Conservation (phyloP, 1,140 invertebrate species). For the Drosophila punjabiensis region DNA sequence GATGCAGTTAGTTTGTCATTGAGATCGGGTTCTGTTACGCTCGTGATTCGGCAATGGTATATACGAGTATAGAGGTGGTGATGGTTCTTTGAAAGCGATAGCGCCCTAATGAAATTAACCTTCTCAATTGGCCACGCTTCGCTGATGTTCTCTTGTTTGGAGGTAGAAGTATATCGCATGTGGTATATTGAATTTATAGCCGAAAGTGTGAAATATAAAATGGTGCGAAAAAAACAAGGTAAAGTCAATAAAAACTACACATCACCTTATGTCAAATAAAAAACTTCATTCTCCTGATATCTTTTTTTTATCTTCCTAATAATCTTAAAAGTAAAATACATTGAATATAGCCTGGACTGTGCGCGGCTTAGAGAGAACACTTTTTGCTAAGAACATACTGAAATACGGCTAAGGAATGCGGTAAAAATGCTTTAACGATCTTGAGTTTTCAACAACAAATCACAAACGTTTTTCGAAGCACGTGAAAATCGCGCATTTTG, state of each 20-base stretch:
- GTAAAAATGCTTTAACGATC: too few relatives aligned
- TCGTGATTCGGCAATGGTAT: slow-evolving; percentile 48
- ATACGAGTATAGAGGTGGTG: slow-evolving; percentile 2
- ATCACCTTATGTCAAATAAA: neutral
- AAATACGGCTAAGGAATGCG: too few relatives aligned
- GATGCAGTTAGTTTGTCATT: slow-evolving; percentile 49
- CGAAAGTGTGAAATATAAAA: slow-evolving; percentile 28
- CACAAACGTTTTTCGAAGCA: too few relatives aligned
- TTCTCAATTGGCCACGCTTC: slow-evolving; percentile 65
- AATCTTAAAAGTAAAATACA: neutral
- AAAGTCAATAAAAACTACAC: neutral
- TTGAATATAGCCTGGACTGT: neutral
- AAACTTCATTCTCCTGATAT: neutral
- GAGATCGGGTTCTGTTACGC: slow-evolving; percentile 30
- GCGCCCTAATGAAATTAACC: slow-evolving; percentile 51
- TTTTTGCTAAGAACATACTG: neutral
- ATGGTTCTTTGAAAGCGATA: slow-evolving; percentile 49
- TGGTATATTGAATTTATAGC: slow-evolving; percentile 36
- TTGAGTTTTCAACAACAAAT: too few relatives aligned
- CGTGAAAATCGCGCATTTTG: too few relatives aligned
- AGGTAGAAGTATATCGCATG: slow-evolving; percentile 16
- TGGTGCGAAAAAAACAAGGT: neutral
- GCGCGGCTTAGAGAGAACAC: neutral
- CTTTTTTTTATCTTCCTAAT: neutral
- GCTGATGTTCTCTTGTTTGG: slow-evolving; percentile 52